phyloP scores from a whole-genome alignment of 2,888 invertebrate species.

The Amphipyra tragopoginis region DNA sequence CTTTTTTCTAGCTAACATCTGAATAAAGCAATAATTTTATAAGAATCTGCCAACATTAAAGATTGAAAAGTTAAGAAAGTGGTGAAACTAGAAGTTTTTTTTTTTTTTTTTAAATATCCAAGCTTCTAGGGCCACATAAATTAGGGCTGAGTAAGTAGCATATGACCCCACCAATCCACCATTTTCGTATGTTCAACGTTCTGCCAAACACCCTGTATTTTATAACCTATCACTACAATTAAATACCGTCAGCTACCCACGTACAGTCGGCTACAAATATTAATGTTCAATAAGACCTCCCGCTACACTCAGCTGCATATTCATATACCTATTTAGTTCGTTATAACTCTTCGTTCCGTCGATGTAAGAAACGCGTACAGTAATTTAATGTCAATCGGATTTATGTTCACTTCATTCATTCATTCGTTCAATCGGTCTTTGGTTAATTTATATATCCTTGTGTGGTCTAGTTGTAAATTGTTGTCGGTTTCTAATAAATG shows the following conservation, averaged over 20 bases:
- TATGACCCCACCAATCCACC: no score
- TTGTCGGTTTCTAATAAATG: background rate
- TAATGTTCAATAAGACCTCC: constrained; percentile 50
- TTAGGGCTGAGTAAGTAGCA: no score
- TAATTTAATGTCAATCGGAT: constrained; percentile 39
- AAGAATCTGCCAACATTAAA: no score
- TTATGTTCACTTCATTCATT: constrained; percentile 40
- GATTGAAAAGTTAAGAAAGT: no score
- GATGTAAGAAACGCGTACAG: constrained; percentile 33
- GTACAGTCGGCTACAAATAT: constrained; percentile 50
- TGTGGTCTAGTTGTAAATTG: constrained; percentile 37
- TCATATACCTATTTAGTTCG: constrained; percentile 44
- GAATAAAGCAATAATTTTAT: no score
- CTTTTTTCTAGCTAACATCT: no score
- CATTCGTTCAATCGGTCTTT: constrained; percentile 30
- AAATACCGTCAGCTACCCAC: constrained; percentile 37
- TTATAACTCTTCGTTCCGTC: constrained; percentile 47
- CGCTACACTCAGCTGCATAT: constrained; percentile 47
- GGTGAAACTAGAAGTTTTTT: no score
- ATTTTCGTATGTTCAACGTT: no score
- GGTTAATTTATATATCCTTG: constrained; percentile 41
- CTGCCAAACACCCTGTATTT: no score
- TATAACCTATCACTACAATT: constrained; percentile 7
- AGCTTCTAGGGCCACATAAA: no score
- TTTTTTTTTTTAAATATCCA: constrained; percentile 2